phyloP scores from a whole-genome alignment of 2,888 invertebrate species.

The Teleogryllus oceanicus region DNA sequence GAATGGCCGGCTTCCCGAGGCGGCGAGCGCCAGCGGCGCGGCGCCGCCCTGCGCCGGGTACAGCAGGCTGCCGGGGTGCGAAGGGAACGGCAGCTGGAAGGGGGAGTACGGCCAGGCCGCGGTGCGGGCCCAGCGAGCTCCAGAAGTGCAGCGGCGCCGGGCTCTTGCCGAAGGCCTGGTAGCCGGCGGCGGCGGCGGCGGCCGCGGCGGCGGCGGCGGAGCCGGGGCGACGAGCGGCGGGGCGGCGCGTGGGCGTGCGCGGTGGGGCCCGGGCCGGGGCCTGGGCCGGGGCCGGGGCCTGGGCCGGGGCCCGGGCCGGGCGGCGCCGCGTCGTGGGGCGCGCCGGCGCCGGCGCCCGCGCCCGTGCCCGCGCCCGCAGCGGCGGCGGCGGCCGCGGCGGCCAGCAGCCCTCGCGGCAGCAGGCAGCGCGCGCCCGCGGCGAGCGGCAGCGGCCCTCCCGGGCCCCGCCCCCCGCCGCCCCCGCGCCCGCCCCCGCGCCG shows the following conservation, averaged over 20 bases:
- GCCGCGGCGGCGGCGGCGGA: background rate
- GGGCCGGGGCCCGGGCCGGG: conserved; percentile 12
- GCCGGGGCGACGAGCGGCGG: background rate
- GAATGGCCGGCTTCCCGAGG: conserved; percentile 33
- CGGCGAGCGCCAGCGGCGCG: conserved; percentile 29
- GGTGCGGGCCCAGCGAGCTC: conserved; percentile 43
- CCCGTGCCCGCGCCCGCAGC: background rate
- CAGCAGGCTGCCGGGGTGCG: conserved; percentile 25
- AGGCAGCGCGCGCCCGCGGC: background rate
- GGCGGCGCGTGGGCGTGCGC: background rate
- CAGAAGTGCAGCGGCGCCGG: conserved; percentile 47
- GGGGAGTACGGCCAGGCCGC: conserved; percentile 34
- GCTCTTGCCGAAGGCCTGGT: conserved; percentile 39
- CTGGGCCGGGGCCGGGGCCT: background rate
- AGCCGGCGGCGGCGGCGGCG: conserved; percentile 37
- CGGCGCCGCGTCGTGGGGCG: background rate
- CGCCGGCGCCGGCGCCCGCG: conserved; percentile 18
- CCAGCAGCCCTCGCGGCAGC: background rate
- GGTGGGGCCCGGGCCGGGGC: background rate
- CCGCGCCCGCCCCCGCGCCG: conserved; percentile 30
- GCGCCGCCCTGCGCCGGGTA: conserved; percentile 20
- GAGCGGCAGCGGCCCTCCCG: background rate
- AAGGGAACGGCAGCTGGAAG: conserved; percentile 33
- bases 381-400: background rate
- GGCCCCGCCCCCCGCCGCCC: conserved; percentile 4